Percentiles rank a stretch among this genome's conserved stretches.
Conservation (phyloP, 2,888 invertebrate species). For the Lucinisca nassula region DNA sequence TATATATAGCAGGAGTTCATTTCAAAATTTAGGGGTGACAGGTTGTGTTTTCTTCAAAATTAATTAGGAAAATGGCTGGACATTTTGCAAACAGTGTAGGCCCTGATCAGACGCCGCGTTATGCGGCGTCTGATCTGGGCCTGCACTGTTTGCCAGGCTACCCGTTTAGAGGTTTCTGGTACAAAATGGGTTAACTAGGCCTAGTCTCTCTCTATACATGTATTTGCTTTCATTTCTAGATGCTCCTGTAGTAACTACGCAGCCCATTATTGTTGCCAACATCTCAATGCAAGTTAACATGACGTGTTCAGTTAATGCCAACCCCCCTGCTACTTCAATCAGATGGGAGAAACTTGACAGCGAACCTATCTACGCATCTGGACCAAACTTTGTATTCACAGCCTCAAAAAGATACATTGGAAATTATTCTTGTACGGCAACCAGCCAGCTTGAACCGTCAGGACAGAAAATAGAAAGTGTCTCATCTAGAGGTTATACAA, state of each 20-base stretch:
- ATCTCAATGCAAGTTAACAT: slow-evolving; percentile 71
- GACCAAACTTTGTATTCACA: slow-evolving; percentile 66
- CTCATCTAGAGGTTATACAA: slow-evolving; percentile 67
- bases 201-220: too few relatives aligned
- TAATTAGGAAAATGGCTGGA: too few relatives aligned
- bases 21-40: too few relatives aligned
- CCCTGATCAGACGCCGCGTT: too few relatives aligned
- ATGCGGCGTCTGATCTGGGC: too few relatives aligned
- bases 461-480: slow-evolving; percentile 65
- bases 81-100: too few relatives aligned
- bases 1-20: too few relatives aligned
- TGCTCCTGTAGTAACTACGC: slow-evolving; percentile 75
- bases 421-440: slow-evolving; percentile 80
- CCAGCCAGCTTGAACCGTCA: slow-evolving; percentile 74
- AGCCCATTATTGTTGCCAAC: slow-evolving; percentile 63
- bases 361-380: slow-evolving; percentile 55
- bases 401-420: slow-evolving; percentile 71
- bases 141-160: too few relatives aligned
- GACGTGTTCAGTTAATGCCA: slow-evolving; percentile 75
- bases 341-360: slow-evolving; percentile 74
- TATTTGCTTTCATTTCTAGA: slow-evolving; percentile 62
- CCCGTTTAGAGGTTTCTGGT: too few relatives aligned
- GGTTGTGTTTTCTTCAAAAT: too few relatives aligned
- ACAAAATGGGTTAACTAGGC: too few relatives aligned
- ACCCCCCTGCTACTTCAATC: slow-evolving; percentile 73